Evolutionary conservation across 2,113 vertebrate genomes (phyloP).

Genomic region (Centropus bengalensis): DNA sequence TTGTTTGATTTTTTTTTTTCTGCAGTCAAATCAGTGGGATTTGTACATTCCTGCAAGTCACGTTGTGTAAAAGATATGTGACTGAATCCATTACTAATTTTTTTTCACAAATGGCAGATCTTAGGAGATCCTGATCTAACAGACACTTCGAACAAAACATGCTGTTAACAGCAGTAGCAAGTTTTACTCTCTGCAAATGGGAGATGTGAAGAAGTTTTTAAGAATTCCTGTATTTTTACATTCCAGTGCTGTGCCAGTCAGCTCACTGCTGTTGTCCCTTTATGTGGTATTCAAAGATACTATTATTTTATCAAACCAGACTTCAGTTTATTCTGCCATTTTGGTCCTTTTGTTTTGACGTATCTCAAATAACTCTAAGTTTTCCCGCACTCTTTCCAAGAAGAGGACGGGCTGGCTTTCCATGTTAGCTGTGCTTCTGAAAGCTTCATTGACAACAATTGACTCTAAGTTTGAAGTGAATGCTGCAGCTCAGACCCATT

Average conservation of each 20-base stretch:
- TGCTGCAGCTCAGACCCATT: not conserved
- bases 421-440: not conserved
- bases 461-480: not conserved
- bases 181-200: not conserved
- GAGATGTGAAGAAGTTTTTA: not conserved
- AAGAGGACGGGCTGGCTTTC: not conserved
- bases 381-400: not conserved
- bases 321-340: not conserved
- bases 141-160: not conserved
- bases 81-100: not conserved
- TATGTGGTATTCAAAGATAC: not conserved
- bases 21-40: not conserved
- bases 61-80: not conserved
- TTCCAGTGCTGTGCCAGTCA: not conserved
- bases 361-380: not conserved
- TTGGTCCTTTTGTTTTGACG: not conserved
- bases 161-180: not conserved
- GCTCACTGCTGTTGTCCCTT: not conserved
- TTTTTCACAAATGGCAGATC: not conserved
- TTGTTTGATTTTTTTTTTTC: not conserved
- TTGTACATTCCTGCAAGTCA: not conserved
- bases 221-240: not conserved
- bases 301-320: not conserved
- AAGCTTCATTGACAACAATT: not conserved
- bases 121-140: not conserved